Evolutionary conservation across 2,797 vertebrate genomes (phyloP), one percentile per base, ranked within the genome.

Genomic region (Petrocephalus sullivani): DNA sequence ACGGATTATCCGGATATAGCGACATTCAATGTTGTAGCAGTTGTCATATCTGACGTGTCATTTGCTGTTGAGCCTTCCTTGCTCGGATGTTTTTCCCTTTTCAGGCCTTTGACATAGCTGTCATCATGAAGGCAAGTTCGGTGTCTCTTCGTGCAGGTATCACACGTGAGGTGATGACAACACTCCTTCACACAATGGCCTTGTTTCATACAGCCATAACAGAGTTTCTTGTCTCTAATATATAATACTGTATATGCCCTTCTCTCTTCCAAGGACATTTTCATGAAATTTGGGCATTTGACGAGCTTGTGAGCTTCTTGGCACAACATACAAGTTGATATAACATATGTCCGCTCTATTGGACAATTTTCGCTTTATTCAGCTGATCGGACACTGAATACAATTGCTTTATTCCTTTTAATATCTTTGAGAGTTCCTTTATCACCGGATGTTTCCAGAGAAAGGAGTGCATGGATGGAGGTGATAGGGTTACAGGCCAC

Each of bases 401-500:
- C 88, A 82, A 51, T 88, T n/a, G 57, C 81, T 23, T 88, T 89
- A 41, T 53, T 82, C 46, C 51, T 83, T 9, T 64, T 89, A n/a
- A 58, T 58, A 58, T 58, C 16, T 1, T 4, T 46, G 4, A 54
- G 8, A 1, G n/a, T 87, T 81, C 64, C n/a, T 87, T 88, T 89
- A 0, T 89, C 71, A 64, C 4, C n/a, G 49, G 7, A 16, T 1
- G 49, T 33, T 1, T 89, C 89, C 10, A 58, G 81, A 0, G 84
- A 71, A 21, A 12, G 78, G 61, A 91, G 85, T 58, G 89, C 88
- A 87, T 87, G 4, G 21, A 89, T 57, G 9, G 88, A 90, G 3
- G 83, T 89, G 19, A 90, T n/a, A 4, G 81, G 78, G 6, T 89
- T 90, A 7, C 87, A 88, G 28, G 87, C 87, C 10, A 75, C 88